Evolutionary conservation across 2,888 invertebrate genomes (phyloP), one percentile per base, ranked within the genome.

Genomic region (Alloplasta piceator): DNA sequence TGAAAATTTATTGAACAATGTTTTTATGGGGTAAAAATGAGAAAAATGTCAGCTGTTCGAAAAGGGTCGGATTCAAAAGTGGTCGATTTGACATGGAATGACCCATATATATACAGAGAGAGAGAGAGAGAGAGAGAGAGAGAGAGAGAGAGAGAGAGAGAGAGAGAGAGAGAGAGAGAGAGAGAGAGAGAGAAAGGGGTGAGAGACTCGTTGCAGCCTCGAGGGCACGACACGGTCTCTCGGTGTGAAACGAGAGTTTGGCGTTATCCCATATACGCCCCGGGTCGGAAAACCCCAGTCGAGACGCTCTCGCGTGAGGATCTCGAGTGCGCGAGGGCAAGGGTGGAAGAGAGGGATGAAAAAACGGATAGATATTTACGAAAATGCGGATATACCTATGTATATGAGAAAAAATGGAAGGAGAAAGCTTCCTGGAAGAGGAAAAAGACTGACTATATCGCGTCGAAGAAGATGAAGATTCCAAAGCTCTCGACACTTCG

Each of bases 401-500:
- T 56, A 41, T 38, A 41, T 55, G 56, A 10, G 55, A 73, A 50
- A 72, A 43, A 75, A 76, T 61, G 6, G 36, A 55, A 48, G 38
- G 52, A 71, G 48, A 74, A 74, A 73, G 48, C 56, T 64, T 63
- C 50, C 10, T 46, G 43, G 7, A 52, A 61, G 41, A 41, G 52
- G 9, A 41, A n/a, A 36, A 12, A 9, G 10, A 4, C 16, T 36
- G 10, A 4, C 16, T 36, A 56, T 26, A 56, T 56, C 56, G 67
- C 16, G 43, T 66, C 46, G 52, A 26, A 67, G 72, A 72, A 77
- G 14, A 52, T 71, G 9, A 46, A 64, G 63, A 70, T 78, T 58
- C 48, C 26, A 10, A 78, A 74, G 26, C 38, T 71, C 82, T 86
- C 73, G 83, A 85, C 78, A 82, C 82, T 80, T 82, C 79, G 82